Evolutionary conservation across 30 jellyfish, hydroid and myxozoan genomes (phyloP).

Genomic region (Hydractinia echinata): DNA sequence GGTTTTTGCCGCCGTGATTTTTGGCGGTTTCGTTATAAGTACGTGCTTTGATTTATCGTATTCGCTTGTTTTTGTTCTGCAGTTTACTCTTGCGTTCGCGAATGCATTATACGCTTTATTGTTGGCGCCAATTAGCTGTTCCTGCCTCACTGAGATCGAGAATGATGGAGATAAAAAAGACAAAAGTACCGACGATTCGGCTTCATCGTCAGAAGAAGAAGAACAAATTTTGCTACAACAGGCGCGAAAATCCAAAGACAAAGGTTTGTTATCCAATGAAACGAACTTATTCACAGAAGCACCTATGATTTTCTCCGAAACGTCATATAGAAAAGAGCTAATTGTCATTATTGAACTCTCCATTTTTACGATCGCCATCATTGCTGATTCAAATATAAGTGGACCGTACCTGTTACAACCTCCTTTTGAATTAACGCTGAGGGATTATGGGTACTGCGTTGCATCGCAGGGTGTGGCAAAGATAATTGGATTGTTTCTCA

Average conservation of each 20-base stretch:
- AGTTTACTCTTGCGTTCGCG: conserved; percentile 9
- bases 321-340: conserved; percentile 28
- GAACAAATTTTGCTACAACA: not conserved
- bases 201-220: conserved; percentile 11
- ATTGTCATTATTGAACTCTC: conserved; percentile 15
- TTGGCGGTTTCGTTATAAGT: conserved; percentile 19
- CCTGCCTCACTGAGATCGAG: not conserved
- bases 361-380: conserved; percentile 29
- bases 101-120: conserved; percentile 8
- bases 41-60: not conserved
- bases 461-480: conserved; percentile 33
- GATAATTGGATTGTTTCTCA: conserved; percentile 20
- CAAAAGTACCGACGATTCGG: not conserved
- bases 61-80: conserved; percentile 27
- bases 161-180: conserved; percentile 15
- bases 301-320: conserved; percentile 34
- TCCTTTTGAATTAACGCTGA: conserved; percentile 8
- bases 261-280: conserved; percentile 21
- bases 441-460: conserved; percentile 34
- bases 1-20: conserved; percentile 12
- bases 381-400: conserved; percentile 24
- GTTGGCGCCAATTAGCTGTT: conserved; percentile 19
- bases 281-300: conserved; percentile 30
- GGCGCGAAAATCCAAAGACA: conserved; percentile 14
- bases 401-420: conserved; percentile 35